Base-by-base conservation (phyloP, 1,140 invertebrate genomes). In the Tetragonula clypearis region DNA sequence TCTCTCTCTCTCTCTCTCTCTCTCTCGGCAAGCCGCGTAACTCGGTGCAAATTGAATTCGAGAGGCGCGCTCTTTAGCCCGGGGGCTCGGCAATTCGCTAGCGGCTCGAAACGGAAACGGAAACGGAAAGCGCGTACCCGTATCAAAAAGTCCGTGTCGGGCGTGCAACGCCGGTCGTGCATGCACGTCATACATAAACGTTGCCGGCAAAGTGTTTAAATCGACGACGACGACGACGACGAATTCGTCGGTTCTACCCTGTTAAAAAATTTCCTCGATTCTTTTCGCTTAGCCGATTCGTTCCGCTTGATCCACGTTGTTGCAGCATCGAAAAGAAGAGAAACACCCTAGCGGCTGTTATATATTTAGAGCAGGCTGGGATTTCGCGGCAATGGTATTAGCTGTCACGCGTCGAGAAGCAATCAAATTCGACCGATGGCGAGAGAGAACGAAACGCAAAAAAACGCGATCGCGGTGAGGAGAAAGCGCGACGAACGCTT, bases 401-500 rank as follows among this genome's bases (percentile, higher is more conserved):
- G n/a, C 41, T 69, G 60, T 69, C 60, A 66, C 69, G 79, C 74
- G 66, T 71, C 68, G 62, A 60, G 78, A 69, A 89, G 84, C 78
- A 79, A 79, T 79, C 53, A 78, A 80, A 85, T 87, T 79, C 58
- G 35, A 78, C 11, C 76, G 60, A 26, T 73, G 30, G 14, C 66
- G 23, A 71, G 79, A 26, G 30, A n/a, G 35, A 83, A 55, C 56
- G 30, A 35, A 55, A 1, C 6, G 8, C 41, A 30, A 1, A 53
- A 53, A 66, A 41, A 4, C n/a, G 15, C 6, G 62, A 65, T 73
- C 23, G 35, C 23, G 35, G 41, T 21, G 66, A 65, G 78, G 58
- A 78, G 75, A 65, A 80, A 68, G 35, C 62, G 56, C 68, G 53
- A 82, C 35, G 78, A 86, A 88, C 84, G 84, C 84, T 73, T 78